These are phyloP conservation scores for Rhabdophis nuchalis DNA, from an alignment of 2,797 vertebrate genomes.

Conservation along the genomic window DNA sequence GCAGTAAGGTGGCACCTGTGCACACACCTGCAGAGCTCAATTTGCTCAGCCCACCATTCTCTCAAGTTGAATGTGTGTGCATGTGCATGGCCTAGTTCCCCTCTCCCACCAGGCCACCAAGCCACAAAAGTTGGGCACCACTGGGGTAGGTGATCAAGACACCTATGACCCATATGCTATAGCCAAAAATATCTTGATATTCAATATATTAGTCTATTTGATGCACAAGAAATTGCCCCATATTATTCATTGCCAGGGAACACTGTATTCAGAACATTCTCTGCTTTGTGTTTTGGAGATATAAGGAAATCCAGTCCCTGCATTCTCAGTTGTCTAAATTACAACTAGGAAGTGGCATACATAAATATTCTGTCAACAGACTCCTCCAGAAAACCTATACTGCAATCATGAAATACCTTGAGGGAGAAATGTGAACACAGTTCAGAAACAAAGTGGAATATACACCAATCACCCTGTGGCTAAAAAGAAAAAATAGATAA, in stretches of 20 bases:
- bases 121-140: background rate
- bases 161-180: background rate
- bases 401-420: background rate
- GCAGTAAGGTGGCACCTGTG: background rate
- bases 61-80: background rate
- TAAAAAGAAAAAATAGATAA: background rate
- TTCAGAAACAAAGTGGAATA: background rate
- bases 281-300: background rate
- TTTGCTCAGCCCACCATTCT: background rate
- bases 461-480: background rate
- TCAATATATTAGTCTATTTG: background rate
- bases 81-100: background rate
- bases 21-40: background rate
- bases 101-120: background rate
- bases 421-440: background rate
- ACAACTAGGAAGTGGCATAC: background rate
- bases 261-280: background rate
- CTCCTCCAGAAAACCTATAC: background rate
- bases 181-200: background rate
- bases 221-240: background rate
- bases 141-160: background rate
- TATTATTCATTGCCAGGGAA: background rate
- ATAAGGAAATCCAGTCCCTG: background rate
- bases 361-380: background rate
- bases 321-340: background rate